phyloP scores from a whole-genome alignment of 2,113 vertebrate species.

The Charadrius vociferus region DNA sequence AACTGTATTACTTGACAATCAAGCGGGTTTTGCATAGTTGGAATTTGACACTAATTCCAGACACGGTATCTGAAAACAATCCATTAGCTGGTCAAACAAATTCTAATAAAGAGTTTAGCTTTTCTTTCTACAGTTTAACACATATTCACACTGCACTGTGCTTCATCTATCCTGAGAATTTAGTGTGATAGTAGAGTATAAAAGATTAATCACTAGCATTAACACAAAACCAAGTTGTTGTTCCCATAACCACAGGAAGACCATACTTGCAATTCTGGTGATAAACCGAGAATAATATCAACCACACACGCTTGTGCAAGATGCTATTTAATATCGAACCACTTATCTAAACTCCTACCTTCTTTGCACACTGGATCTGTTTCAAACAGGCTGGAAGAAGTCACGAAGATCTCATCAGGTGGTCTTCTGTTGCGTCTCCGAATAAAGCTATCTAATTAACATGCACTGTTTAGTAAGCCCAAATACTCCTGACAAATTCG shows the following conservation, averaged over 20 bases:
- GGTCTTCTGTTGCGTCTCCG: neutral
- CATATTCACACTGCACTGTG: neutral
- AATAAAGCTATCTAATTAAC: conserved; percentile 3
- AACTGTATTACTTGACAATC: neutral
- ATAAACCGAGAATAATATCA: neutral
- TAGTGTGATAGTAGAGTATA: neutral
- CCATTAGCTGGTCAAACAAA: neutral
- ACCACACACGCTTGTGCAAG: neutral
- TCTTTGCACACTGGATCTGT: neutral
- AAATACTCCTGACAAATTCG: neutral
- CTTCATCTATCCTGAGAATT: neutral
- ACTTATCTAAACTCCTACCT: neutral
- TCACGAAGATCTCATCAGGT: neutral
- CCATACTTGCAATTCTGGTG: neutral
- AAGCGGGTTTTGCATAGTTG: neutral
- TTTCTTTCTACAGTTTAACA: neutral
- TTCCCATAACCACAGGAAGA: neutral
- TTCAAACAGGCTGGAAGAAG: neutral
- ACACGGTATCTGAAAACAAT: neutral
- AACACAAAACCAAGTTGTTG: neutral
- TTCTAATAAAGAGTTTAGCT: neutral
- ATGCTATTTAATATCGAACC: neutral
- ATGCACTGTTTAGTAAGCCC: neutral
- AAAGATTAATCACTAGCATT: neutral
- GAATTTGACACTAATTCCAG: neutral